A percentile compares a stretch with the other conserved stretches of the same genome.
Conservation (phyloP, 2,113 vertebrate genomes). For the Maccullochella peelii region DNA sequence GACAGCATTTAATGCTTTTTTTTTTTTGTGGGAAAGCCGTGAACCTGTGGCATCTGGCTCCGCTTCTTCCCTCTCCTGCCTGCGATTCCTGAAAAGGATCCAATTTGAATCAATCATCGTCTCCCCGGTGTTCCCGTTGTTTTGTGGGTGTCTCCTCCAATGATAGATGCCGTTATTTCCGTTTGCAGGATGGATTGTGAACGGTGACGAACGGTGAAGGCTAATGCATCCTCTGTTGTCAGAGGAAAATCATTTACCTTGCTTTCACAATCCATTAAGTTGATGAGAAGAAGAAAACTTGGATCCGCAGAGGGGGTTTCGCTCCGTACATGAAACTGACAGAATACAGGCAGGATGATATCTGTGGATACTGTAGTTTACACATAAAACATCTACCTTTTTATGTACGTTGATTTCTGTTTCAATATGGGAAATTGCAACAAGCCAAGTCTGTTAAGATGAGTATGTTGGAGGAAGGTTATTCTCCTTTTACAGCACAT, state of each 20-base stretch:
- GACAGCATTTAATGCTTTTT: constrained; percentile 34
- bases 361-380: constrained; percentile 4
- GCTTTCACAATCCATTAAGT: constrained; percentile 61
- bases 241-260: constrained; percentile 67
- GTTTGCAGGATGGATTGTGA: constrained; percentile 60
- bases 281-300: constrained; percentile 41
- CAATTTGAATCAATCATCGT: constrained; percentile 57
- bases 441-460: neutral
- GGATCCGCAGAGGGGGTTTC: constrained; percentile 25
- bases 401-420: neutral
- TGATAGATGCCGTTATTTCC: constrained; percentile 71
- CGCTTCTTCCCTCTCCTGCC: neutral
- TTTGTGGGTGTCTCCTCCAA: constrained; percentile 37
- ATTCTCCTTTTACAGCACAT: neutral
- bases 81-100: constrained; percentile 40
- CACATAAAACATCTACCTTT: neutral
- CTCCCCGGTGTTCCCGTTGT: constrained; percentile 49
- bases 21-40: neutral
- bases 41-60: constrained; percentile 27
- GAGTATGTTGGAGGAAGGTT: neutral
- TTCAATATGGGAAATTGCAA: neutral
- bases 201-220: constrained; percentile 59
- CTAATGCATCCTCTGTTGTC: constrained; percentile 64
- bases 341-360: neutral
- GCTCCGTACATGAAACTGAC: neutral